Evolutionary conservation across 1,140 invertebrate species (phyloP).

Genomic region (Drosophila insularis): DNA sequence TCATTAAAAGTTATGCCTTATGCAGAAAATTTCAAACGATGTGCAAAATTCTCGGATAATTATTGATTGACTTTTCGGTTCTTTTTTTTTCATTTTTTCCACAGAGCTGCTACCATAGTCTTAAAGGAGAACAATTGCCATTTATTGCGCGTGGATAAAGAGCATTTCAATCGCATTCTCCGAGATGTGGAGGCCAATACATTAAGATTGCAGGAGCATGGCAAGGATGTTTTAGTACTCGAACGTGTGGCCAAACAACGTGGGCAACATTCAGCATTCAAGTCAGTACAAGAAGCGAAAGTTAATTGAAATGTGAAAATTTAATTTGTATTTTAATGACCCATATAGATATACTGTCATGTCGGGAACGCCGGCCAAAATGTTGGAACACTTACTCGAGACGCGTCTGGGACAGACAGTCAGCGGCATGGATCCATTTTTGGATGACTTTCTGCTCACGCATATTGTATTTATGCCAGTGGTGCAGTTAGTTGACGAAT

Average conservation of each 20-base stretch:
- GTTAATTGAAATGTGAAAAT: slow-evolving; percentile 39
- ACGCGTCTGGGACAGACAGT: slow-evolving; percentile 87
- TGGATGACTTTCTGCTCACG: slow-evolving; percentile 94
- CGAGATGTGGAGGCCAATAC: slow-evolving; percentile 95
- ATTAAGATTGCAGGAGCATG: slow-evolving; percentile 93
- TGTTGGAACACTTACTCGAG: slow-evolving; percentile 93
- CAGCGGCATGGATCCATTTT: slow-evolving; percentile 85
- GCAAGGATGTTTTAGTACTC: slow-evolving; percentile 92
- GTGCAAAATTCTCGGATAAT: not conserved
- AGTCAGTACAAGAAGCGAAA: slow-evolving; percentile 66
- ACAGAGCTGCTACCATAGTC: slow-evolving; percentile 92
- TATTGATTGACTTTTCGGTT: not conserved
- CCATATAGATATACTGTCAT: slow-evolving; percentile 91
- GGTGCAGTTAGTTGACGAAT: slow-evolving; percentile 89
- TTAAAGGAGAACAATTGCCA: slow-evolving; percentile 93
- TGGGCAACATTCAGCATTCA: slow-evolving; percentile 82
- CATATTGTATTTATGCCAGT: slow-evolving; percentile 93
- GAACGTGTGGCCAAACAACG: slow-evolving; percentile 87
- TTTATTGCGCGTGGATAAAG: slow-evolving; percentile 93
- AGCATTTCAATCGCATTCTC: slow-evolving; percentile 93
- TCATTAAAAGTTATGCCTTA: slow-evolving; percentile 5
- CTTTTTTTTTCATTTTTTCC: slow-evolving; percentile 26
- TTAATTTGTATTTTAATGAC: slow-evolving; percentile 44
- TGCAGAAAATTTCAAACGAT: not conserved
- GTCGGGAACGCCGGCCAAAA: slow-evolving; percentile 94